Base-by-base conservation (phyloP, 2,113 vertebrate species). In the Columbina picui region DNA sequence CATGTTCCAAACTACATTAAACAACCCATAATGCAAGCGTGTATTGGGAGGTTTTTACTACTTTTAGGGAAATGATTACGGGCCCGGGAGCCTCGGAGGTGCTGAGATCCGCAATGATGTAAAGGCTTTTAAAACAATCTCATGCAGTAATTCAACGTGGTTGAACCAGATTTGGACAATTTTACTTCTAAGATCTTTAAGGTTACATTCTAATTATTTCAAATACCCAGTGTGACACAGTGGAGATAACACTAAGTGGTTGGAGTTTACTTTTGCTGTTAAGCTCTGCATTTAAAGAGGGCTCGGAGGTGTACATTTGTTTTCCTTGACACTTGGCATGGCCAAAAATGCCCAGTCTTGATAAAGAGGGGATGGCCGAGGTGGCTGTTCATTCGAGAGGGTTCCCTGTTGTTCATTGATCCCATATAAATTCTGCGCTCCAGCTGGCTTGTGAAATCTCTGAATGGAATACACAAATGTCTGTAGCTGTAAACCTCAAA, bases 211-310 rank as follows among this genome's bases (percentile, higher is more conserved):
- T 84, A 56, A 55, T 94, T 78, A 41, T 79, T 79, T 64, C 74
- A 30, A 27, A 34, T 49, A 56, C 63, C 45, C 52, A 0, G 1
- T 20, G 50, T 83, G 84, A 39, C 61, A 38, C 34, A 16, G 23
- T 0, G 4, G 76, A 89, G 95, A 93, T 93, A 92, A 87, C 59
- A 0, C 49, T 3, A 84, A 94, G 87, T 94, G 86, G 76, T 29
- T 53, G 71, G 21, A 57, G 89, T 95, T 93, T 87, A 61, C 84
- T 93, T 83, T 86, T 88, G 63, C 84, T 74, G n/a, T 94, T 91
- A 55, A 89, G 68, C 30, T 86, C 69, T 65, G 69, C 56, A 12
- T 80, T 93, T 87, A 47, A 73, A 93, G 65, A 49, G 84, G 55
- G 84, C 39, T 83, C 18, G 0, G 49, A 59, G 47, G 23, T 65